Evolutionary conservation across 1,140 invertebrate species (phyloP).

Genomic region (Heliconius hewitsoni): DNA sequence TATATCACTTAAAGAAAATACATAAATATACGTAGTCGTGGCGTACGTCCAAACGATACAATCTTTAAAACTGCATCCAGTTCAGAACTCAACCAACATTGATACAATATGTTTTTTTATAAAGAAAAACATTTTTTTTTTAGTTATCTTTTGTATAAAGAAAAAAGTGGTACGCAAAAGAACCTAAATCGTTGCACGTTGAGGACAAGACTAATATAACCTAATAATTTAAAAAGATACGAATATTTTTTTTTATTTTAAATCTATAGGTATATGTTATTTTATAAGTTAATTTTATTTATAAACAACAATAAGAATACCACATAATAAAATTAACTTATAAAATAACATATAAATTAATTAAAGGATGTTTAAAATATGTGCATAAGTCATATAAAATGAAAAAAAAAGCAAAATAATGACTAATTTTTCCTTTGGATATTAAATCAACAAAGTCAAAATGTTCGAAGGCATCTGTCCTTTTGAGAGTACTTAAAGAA

Average conservation of each 20-base stretch:
- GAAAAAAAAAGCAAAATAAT: not conserved
- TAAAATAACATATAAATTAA: not conserved
- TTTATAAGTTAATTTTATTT: too few species aligned
- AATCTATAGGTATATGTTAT: too few species aligned
- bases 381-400: not conserved
- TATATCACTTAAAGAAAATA: constrained; percentile 18
- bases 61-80: constrained; percentile 4
- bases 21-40: constrained; percentile 11
- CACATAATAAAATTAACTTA: not conserved
- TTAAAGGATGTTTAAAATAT: not conserved
- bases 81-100: not conserved
- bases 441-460: not conserved
- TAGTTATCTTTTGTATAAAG: not conserved
- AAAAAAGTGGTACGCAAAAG: not conserved
- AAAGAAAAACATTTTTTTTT: not conserved
- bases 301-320: not conserved
- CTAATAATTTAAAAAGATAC: too few species aligned
- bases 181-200: too few species aligned
- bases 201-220: too few species aligned
- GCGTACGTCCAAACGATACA: constrained; percentile 26
- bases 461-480: not conserved
- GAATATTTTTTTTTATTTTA: too few species aligned
- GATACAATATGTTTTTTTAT: not conserved
- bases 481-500: not conserved
- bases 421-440: not conserved